Conservation (phyloP, 2,113 vertebrate genomes). For the Andinoacara biseriatus region DNA sequence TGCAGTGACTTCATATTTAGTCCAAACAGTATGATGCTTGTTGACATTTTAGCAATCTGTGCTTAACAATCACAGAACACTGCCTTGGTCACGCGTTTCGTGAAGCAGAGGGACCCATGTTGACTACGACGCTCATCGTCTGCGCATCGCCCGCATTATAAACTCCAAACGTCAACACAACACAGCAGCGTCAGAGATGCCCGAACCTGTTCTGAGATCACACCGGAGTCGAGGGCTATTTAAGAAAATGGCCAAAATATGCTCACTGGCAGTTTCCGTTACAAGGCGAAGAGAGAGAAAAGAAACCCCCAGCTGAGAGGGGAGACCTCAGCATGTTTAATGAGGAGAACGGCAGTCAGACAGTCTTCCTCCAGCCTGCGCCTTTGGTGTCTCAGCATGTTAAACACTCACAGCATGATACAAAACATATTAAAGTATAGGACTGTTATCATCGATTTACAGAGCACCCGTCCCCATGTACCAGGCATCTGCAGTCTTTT, state of each 20-base stretch:
- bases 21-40: slow-evolving; percentile 62
- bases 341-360: slow-evolving; percentile 84
- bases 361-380: slow-evolving; percentile 78
- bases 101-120: slow-evolving; percentile 9
- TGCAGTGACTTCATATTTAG: slow-evolving; percentile 67
- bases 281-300: slow-evolving; percentile 58
- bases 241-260: slow-evolving; percentile 52
- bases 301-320: slow-evolving; percentile 77
- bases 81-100: slow-evolving; percentile 10
- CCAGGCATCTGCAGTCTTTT: slow-evolving; percentile 65
- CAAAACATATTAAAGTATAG: slow-evolving; percentile 82
- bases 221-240: slow-evolving; percentile 38
- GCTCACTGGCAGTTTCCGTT: slow-evolving; percentile 47
- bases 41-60: slow-evolving; percentile 67
- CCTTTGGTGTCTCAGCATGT: slow-evolving; percentile 87
- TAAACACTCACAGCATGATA: slow-evolving; percentile 89
- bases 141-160: background rate
- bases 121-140: background rate
- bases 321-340: slow-evolving; percentile 83
- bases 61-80: slow-evolving; percentile 61
- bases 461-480: slow-evolving; percentile 74
- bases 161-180: background rate
- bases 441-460: slow-evolving; percentile 84
- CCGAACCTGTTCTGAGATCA: slow-evolving; percentile 44
- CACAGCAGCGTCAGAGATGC: background rate